phyloP scores from a whole-genome alignment of 2,888 invertebrate genomes.

The Odontomyia ornata region DNA sequence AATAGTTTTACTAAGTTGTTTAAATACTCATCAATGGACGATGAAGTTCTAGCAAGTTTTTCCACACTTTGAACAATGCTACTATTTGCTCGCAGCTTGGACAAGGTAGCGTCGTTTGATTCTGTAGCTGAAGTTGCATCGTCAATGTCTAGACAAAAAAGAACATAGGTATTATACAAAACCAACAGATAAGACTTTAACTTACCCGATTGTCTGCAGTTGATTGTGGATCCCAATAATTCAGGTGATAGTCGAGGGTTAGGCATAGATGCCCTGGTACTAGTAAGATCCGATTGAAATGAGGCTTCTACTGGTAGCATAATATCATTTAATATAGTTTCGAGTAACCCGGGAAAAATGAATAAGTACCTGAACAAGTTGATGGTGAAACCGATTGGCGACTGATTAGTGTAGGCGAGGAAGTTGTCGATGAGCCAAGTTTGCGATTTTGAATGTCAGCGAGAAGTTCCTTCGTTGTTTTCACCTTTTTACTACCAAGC shows the following conservation, averaged over 20 bases:
- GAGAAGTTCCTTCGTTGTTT: conserved; percentile 63
- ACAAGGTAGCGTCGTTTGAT: neutral
- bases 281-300: conserved; percentile 53
- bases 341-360: neutral
- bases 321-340: neutral
- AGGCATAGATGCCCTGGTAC: conserved; percentile 1
- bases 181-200: too few relatives aligned
- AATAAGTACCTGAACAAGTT: conserved; percentile 58
- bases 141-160: conserved; percentile 11
- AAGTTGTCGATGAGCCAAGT: conserved; percentile 52
- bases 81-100: neutral
- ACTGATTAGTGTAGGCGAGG: conserved; percentile 53
- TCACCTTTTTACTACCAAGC: conserved; percentile 59
- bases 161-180: neutral
- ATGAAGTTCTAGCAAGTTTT: neutral
- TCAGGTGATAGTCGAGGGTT: conserved; percentile 28
- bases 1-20: conserved; percentile 50
- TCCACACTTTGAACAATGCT: neutral
- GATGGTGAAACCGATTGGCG: conserved; percentile 55
- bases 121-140: conserved; percentile 31
- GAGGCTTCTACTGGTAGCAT: conserved; percentile 54
- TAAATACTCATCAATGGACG: conserved; percentile 54
- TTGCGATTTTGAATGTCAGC: conserved; percentile 63
- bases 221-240: neutral
- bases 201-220: conserved; percentile 22